Conservation (phyloP, 2,113 vertebrate genomes). For the Lasiurus borealis region DNA sequence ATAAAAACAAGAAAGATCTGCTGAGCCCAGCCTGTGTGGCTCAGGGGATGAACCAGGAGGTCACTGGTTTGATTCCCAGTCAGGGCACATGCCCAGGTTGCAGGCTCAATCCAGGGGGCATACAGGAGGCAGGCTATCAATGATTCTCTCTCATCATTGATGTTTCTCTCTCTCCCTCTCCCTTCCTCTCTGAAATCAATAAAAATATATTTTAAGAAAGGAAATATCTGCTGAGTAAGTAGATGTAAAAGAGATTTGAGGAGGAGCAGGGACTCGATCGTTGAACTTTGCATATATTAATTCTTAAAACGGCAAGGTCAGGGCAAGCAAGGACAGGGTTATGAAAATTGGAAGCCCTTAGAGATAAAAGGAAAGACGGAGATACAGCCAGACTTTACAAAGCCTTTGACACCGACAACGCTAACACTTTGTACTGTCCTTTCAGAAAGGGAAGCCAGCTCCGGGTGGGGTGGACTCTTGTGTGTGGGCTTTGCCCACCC, state of each 20-base stretch:
- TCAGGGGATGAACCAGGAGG: too few relatives aligned
- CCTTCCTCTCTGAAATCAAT: too few relatives aligned
- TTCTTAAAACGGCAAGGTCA: neutral
- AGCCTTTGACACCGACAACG: neutral
- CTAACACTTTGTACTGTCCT: neutral
- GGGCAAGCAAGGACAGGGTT: neutral
- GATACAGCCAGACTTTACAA: neutral
- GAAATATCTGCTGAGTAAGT: neutral
- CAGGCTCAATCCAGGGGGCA: too few relatives aligned
- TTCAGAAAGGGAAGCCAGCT: conserved; percentile 18
- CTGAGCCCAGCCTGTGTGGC: too few relatives aligned
- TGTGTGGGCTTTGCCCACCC: neutral
- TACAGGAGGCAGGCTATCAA: too few relatives aligned
- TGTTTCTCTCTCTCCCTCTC: too few relatives aligned
- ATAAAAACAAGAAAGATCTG: too few relatives aligned
- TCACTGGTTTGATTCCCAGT: too few relatives aligned
- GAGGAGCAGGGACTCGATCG: neutral
- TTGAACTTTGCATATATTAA: neutral
- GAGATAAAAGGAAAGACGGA: neutral
- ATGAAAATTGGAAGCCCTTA: neutral
- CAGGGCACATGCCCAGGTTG: too few relatives aligned
- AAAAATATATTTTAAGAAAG: neutral
- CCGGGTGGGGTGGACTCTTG: too few relatives aligned
- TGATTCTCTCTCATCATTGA: too few relatives aligned
- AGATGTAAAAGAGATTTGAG: neutral